Conservation (phyloP, 1,140 invertebrate genomes). For the Drosophila murphyi region DNA sequence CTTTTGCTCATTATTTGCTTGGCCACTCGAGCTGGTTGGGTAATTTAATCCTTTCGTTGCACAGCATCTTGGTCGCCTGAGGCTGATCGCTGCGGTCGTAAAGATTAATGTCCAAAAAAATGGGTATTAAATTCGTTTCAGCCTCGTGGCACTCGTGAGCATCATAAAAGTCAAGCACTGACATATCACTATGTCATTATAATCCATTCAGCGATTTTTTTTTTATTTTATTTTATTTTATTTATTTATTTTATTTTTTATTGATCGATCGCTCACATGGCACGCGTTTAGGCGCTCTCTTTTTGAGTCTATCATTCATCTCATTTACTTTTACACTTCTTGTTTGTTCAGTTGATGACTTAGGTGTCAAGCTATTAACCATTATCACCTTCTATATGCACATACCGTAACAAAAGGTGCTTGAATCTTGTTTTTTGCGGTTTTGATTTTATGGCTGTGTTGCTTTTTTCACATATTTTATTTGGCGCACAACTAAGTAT, state of each 20-base stretch:
- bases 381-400: conserved; percentile 67
- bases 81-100: conserved; percentile 39
- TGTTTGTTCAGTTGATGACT: conserved; percentile 65
- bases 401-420: conserved; percentile 22
- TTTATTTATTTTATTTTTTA: not conserved
- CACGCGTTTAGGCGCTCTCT: conserved; percentile 26
- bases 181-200: conserved; percentile 34
- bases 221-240: conserved; percentile 3
- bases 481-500: conserved; percentile 19
- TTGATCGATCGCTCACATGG: conserved; percentile 21
- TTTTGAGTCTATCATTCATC: conserved; percentile 9
- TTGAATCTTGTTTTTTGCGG: conserved; percentile 34
- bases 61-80: conserved; percentile 36
- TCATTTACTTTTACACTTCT: conserved; percentile 11
- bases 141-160: conserved; percentile 55
- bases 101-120: conserved; percentile 38
- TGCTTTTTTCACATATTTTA: conserved; percentile 45
- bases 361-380: conserved; percentile 58
- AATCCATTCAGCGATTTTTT: conserved; percentile 32
- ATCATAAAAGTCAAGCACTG: conserved; percentile 39
- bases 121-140: conserved; percentile 64
- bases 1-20: conserved; percentile 29
- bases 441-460: conserved; percentile 42
- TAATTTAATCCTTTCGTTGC: conserved; percentile 73
- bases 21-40: conserved; percentile 24